phyloP scores from a whole-genome alignment of 2,888 invertebrate genomes.

The Agriotes lineatus region DNA sequence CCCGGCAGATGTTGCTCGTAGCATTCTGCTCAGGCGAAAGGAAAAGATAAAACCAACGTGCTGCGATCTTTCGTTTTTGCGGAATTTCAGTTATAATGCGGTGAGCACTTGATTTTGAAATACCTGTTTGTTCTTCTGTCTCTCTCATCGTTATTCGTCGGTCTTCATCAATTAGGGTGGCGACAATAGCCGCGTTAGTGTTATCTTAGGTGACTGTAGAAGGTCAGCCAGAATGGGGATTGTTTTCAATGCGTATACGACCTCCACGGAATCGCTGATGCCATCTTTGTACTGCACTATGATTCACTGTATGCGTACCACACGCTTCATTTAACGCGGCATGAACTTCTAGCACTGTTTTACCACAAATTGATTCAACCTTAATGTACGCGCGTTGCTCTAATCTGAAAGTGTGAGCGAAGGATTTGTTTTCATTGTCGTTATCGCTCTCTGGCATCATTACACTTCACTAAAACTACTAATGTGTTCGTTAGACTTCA shows the following conservation, averaged over 20 bases:
- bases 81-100: neutral
- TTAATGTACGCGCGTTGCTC: no score
- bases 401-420: neutral
- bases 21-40: neutral
- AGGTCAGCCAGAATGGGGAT: neutral
- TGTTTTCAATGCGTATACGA: neutral
- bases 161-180: conserved; percentile 1
- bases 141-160: conserved; percentile 1
- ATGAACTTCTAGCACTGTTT: neutral
- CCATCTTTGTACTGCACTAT: no score
- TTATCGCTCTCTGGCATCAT: neutral
- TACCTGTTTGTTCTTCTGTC: neutral
- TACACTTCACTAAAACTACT: neutral
- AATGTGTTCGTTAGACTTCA: neutral
- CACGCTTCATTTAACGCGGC: conserved; percentile 1
- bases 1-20: neutral
- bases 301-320: no score
- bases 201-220: neutral
- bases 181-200: conserved; percentile 1
- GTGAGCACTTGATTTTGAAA: conserved; percentile 3
- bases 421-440: neutral
- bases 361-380: no score
- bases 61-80: neutral
- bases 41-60: neutral
- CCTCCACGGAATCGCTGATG: neutral